Evolutionary conservation across 1,140 invertebrate genomes (phyloP).

Genomic region (Lepidurus arcticus): DNA sequence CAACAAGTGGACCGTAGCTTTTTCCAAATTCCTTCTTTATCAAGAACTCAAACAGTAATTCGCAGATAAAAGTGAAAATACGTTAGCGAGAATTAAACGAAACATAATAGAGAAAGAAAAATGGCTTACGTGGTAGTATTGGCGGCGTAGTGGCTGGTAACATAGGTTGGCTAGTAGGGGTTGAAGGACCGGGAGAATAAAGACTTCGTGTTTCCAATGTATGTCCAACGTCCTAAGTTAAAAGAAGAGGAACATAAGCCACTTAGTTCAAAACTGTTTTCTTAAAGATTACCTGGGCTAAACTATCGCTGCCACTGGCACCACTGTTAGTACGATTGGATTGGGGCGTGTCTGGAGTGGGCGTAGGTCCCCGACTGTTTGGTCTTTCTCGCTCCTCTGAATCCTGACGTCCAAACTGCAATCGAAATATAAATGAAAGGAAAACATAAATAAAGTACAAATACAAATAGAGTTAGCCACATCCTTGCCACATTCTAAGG

Average conservation of each 20-base stretch:
- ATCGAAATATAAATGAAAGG: background rate
- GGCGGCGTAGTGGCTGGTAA: slow-evolving; percentile 17
- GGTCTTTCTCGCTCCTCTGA: background rate
- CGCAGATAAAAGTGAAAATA: no score
- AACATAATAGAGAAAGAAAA: slow-evolving; percentile 37
- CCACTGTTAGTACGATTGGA: slow-evolving; percentile 29
- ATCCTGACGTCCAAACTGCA: slow-evolving; percentile 10
- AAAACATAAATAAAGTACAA: no score
- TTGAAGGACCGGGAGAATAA: slow-evolving; percentile 66
- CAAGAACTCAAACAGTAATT: no score
- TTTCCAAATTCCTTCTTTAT: no score
- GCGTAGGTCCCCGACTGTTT: background rate
- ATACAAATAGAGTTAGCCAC: background rate
- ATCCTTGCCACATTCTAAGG: background rate
- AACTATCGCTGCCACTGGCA: slow-evolving; percentile 15
- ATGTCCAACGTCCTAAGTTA: slow-evolving; percentile 41
- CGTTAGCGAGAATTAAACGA: slow-evolving; percentile 47
- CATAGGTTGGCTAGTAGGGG: slow-evolving; percentile 62
- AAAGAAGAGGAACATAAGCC: slow-evolving; percentile 35
- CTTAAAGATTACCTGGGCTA: slow-evolving; percentile 41
- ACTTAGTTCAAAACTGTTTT: slow-evolving; percentile 45
- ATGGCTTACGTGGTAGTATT: slow-evolving; percentile 29
- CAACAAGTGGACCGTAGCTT: no score
- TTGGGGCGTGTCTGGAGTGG: slow-evolving; percentile 22
- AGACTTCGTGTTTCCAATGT: slow-evolving; percentile 52